Conservation (phyloP, 2,113 vertebrate genomes). For the Procavia capensis region DNA sequence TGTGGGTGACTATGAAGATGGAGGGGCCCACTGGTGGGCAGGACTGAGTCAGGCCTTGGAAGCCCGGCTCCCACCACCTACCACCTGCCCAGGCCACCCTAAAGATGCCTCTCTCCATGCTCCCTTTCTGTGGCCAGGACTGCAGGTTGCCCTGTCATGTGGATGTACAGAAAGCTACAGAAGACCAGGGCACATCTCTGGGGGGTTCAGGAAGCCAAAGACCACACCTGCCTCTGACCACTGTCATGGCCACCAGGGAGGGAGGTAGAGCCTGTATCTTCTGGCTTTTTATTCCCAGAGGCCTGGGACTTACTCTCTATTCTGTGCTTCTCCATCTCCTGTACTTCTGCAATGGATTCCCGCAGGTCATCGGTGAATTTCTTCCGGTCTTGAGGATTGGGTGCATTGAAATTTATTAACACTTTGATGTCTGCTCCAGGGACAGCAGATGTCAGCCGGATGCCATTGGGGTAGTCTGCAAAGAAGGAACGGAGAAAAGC, state of each 20-base stretch:
- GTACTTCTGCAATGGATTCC: conserved; percentile 97
- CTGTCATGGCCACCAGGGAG: accelerated
- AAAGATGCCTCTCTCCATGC: neutral
- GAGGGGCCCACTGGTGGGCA: accelerated
- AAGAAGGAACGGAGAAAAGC: neutral
- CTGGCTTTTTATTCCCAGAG: neutral
- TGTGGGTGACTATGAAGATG: accelerated
- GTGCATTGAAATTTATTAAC: conserved; percentile 99
- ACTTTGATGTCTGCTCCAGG: conserved; percentile 97
- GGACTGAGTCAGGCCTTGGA: neutral
- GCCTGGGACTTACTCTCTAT: conserved; percentile 95
- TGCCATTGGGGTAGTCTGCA: conserved; percentile 97
- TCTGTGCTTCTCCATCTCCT: conserved; percentile 99
- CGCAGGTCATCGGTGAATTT: conserved; percentile 98
- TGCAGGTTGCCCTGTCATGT: accelerated
- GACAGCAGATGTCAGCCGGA: conserved; percentile 95
- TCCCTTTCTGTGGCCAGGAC: neutral
- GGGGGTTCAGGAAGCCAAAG: neutral
- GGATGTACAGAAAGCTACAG: neutral
- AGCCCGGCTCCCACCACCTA: neutral
- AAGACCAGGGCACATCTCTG: neutral
- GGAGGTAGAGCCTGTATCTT: neutral
- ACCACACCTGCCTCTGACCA: neutral
- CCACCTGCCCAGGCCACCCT: neutral
- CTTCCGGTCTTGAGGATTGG: conserved; percentile 98